Base-by-base conservation (phyloP, 2,888 invertebrate genomes). In the Cryptocheilus praepositus region DNA sequence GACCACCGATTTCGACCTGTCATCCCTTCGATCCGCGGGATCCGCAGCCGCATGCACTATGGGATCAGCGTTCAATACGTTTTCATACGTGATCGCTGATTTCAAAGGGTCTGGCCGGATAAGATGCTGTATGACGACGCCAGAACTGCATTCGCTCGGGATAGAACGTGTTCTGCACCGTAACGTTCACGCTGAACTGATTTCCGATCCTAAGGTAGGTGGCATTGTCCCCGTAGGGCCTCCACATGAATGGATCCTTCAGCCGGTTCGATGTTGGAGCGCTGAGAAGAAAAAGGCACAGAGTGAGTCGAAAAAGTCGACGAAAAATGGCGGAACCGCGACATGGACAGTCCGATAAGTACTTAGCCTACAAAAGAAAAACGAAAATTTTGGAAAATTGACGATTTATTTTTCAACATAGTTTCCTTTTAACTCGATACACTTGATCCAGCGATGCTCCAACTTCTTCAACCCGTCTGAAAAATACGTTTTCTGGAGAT, bases 141-240 rank as follows among this genome's bases (percentile, higher is more conserved):
- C 76, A 79, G 55, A 77, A 81, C 63, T 67, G 71, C 77, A 81
- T 74, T 36, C 77, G 67, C 0, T 67, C 53, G 3, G 68, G 18
- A 8, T 63, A 56, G 44, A 67, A 71, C 15, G 60, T 15, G 43
- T 57, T n/a, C 49, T 57, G 45, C 5, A 61, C 45, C 4, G 15
- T 54, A 3, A 77, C 7, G 25, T 53, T 49, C 4, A 67, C 45
- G 4, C 73, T 18, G 36, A 59, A 55, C 0, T 55, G n/a, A 7
- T 68, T 57, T 18, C 78, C 78, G 49, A 81, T 81, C 64, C 56
- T 63, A 43, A 80, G 53, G 59, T 76, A 71, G 44, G 44, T 70
- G 43, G 54, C 60, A 15, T 70, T 58, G 8, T 63, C 15, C n/a
- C 54, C 59, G 46, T 74, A 81, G 2, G 76, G 76, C 53, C 61